Evolutionary conservation across 1,140 invertebrate species (phyloP).

Genomic region (Nasonia longicornis): DNA sequence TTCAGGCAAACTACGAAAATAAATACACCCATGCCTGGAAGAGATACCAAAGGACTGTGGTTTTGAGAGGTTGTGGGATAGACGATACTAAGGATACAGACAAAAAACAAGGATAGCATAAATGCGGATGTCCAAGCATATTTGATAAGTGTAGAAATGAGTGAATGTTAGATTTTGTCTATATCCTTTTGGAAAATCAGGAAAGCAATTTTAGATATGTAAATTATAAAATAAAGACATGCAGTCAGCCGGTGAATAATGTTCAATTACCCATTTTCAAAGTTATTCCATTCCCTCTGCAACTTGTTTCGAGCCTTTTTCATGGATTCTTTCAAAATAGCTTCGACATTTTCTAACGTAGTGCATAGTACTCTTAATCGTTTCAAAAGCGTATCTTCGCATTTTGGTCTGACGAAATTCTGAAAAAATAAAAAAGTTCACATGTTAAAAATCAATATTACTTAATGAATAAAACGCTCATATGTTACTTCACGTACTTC

Average conservation of each 20-base stretch:
- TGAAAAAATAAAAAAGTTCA: constrained; percentile 41
- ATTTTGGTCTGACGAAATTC: constrained; percentile 49
- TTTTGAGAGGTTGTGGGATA: constrained; percentile 40
- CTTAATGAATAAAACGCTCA: constrained; percentile 13
- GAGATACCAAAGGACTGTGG: constrained; percentile 42
- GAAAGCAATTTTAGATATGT: constrained; percentile 15
- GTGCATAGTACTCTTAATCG: constrained; percentile 54
- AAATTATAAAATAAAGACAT: neutral
- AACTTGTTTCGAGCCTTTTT: constrained; percentile 58
- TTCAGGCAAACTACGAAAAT: neutral
- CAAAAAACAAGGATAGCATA: neutral
- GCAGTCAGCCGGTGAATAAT: neutral
- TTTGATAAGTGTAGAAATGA: neutral
- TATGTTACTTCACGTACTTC: constrained; percentile 33
- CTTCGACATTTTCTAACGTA: constrained; percentile 55
- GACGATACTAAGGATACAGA: constrained; percentile 36
- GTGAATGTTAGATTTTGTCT: constrained; percentile 7
- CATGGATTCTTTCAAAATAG: constrained; percentile 52
- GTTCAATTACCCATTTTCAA: constrained; percentile 58
- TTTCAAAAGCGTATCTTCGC: constrained; percentile 57
- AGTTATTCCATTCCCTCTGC: constrained; percentile 59
- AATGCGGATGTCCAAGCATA: neutral
- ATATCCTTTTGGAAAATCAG: constrained; percentile 36
- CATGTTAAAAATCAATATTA: neutral
- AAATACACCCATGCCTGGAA: constrained; percentile 16